Conservation (phyloP, 2,113 vertebrate species). For the Trogon surrucura region DNA sequence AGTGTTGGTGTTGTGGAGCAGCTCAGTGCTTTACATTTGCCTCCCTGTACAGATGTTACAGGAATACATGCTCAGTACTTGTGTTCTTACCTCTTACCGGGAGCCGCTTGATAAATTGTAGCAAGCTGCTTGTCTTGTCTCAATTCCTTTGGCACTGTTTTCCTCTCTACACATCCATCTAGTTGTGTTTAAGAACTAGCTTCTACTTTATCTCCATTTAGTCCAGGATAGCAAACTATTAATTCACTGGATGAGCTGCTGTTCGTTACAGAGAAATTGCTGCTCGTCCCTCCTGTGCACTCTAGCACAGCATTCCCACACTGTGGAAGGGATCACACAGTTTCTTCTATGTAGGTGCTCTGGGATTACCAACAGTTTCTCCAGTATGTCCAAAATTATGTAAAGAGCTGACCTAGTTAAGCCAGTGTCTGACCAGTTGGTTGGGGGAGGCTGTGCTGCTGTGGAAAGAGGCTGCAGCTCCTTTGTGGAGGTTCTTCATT, state of each 20-base stretch:
- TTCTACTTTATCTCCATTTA: conserved; percentile 49
- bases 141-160: conserved; percentile 1
- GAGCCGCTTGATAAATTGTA: background rate
- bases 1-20: background rate
- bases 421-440: background rate
- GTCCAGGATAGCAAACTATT: conserved; percentile 43
- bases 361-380: background rate
- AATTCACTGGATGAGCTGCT: background rate
- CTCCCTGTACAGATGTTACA: background rate
- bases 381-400: background rate
- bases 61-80: background rate
- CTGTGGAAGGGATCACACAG: background rate
- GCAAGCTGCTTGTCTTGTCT: background rate
- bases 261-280: background rate
- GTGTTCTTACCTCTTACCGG: background rate
- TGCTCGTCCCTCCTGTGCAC: background rate
- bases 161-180: background rate
- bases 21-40: background rate
- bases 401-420: background rate
- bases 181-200: background rate
- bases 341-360: background rate
- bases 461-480: background rate
- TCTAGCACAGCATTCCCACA: background rate
- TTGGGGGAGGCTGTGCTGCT: background rate
- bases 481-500: background rate